Conservation (phyloP, 92 coral and sea anemone species). For the Palythoa grandis region DNA sequence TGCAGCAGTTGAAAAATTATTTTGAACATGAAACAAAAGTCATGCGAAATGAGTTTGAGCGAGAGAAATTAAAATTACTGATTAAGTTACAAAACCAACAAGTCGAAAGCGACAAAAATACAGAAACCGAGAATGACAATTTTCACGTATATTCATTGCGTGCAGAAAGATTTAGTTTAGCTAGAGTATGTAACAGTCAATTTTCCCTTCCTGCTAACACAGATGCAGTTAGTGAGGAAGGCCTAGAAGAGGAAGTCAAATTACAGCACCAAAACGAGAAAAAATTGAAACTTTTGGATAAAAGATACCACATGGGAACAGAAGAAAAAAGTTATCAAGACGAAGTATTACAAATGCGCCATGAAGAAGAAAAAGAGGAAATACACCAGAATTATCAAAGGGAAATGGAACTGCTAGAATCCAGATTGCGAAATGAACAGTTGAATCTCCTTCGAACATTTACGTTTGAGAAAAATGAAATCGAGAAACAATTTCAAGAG, state of each 20-base stretch:
- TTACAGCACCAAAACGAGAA: slow-evolving; percentile 65
- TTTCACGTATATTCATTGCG: slow-evolving; percentile 67
- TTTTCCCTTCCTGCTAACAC: slow-evolving; percentile 69
- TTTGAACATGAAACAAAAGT: slow-evolving; percentile 63
- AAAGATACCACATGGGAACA: slow-evolving; percentile 53
- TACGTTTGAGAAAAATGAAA: slow-evolving; percentile 84
- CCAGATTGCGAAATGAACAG: slow-evolving; percentile 77
- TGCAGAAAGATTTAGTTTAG: slow-evolving; percentile 77
- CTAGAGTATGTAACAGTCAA: slow-evolving; percentile 73
- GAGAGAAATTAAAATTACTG: slow-evolving; percentile 61
- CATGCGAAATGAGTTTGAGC: slow-evolving; percentile 56
- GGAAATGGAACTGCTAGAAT: slow-evolving; percentile 80
- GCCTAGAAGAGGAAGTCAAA: slow-evolving; percentile 76
- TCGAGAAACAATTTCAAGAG: slow-evolving; percentile 66
- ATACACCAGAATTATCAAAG: slow-evolving; percentile 48
- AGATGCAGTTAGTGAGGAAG: slow-evolving; percentile 70
- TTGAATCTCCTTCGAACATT: slow-evolving; percentile 79
- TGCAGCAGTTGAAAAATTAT: slow-evolving; percentile 32
- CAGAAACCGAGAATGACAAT: slow-evolving; percentile 50
- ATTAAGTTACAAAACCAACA: slow-evolving; percentile 58
- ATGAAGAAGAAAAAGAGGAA: slow-evolving; percentile 65
- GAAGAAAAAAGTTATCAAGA: slow-evolving; percentile 61
- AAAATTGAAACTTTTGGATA: slow-evolving; percentile 58
- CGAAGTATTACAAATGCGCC: slow-evolving; percentile 54
- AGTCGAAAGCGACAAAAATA: slow-evolving; percentile 57